These are phyloP conservation scores for Lepidochrysops patricia DNA, from an alignment of 2,888 invertebrate species.

Conservation along the genomic window DNA sequence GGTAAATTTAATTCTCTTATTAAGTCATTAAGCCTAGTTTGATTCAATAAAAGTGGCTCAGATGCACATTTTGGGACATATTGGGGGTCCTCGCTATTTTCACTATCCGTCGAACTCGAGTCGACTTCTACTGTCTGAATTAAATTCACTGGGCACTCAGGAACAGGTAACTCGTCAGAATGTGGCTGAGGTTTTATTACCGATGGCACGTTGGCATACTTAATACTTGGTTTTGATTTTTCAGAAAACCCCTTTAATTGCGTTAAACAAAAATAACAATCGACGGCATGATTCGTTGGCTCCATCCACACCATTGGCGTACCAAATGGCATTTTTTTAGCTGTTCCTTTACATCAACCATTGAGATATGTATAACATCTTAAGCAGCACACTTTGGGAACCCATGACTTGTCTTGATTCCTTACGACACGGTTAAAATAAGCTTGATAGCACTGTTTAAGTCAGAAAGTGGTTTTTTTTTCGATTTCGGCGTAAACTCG, in stretches of 20 bases:
- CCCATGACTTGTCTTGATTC: slow-evolving; percentile 9
- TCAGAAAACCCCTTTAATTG: neutral
- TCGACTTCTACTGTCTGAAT: too few relatives aligned
- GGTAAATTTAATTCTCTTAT: too few relatives aligned
- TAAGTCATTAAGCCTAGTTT: neutral
- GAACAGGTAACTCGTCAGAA: too few relatives aligned
- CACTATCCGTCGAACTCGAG: too few relatives aligned
- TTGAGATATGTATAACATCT: slow-evolving; percentile 4
- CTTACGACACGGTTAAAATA: too few relatives aligned
- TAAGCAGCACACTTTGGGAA: slow-evolving; percentile 12
- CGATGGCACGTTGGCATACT: too few relatives aligned
- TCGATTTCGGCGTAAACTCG: neutral
- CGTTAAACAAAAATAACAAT: neutral
- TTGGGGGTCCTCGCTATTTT: too few relatives aligned
- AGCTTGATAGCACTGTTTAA: too few relatives aligned
- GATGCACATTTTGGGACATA: too few relatives aligned
- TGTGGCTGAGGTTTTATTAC: too few relatives aligned
- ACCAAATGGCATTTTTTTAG: slow-evolving; percentile 12
- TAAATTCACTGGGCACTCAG: too few relatives aligned
- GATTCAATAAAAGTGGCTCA: neutral
- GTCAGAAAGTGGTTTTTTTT: neutral
- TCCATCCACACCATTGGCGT: neutral
- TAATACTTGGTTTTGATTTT: neutral
- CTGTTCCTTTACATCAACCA: slow-evolving; percentile 6
- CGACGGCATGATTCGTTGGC: too few relatives aligned